Base-by-base conservation (phyloP, 2,888 invertebrate species). In the Philonicus albiceps region DNA sequence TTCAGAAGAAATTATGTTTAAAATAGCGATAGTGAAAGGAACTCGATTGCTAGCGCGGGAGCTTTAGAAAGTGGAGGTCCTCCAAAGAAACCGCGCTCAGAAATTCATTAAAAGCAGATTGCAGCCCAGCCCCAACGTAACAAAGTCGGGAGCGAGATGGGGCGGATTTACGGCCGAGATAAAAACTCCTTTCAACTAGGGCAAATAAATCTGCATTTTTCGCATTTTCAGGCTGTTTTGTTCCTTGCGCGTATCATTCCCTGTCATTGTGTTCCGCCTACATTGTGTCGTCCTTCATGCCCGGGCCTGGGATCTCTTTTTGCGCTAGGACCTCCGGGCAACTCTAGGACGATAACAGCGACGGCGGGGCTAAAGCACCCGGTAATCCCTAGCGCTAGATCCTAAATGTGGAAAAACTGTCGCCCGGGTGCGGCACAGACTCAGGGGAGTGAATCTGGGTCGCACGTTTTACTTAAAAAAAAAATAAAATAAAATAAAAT, bases 151-250 rank as follows among this genome's bases (percentile, higher is more conserved):
- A 53, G 40, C 16, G 19, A 19, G n/a, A 3, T 7, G 7, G 55
- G 22, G 22, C 3, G 64, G 64, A 81, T 81, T 81, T 81, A 81
- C 13, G 55, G 81, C n/a, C 22, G 81, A 64, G 81, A 81, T 81
- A 64, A 81, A 81, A 81, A 19, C 53, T 81, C 81, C 30, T 49
- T 81, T 64, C 81, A 78, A 81, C 81, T 55, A 34, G 81, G 53
- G 55, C 81, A 81, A 81, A 81, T 81, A 81, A 81, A 55, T 81
- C 81, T 81, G 64, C 81, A 81, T 81, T 80, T 80, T 80, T 30
- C 49, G 22, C 80, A 49, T 80, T 81, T 64, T 55, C 81, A 55
- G 81, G 31, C 34, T 55, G 53, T 81, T 55, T 55, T 64, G 55
- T 55, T 81, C 55, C 27, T 34, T n/a, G n/a, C 30, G 34, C 34